These are phyloP conservation scores for Genyomyrus donnyi DNA, from an alignment of 2,113 vertebrate genomes.

Conservation along the genomic window DNA sequence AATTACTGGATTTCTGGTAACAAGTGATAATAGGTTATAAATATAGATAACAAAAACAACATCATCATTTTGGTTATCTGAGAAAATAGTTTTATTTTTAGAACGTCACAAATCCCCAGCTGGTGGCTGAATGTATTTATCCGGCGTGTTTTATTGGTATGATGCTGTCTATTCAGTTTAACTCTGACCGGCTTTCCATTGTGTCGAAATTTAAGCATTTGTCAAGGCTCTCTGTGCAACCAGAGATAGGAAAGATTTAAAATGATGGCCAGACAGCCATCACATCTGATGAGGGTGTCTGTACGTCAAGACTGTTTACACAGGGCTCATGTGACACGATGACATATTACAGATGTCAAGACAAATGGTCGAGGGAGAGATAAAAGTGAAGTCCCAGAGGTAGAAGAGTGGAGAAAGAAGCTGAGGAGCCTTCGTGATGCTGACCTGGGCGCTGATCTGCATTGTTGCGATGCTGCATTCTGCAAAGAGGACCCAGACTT, in stretches of 20 bases:
- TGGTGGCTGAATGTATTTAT: background rate
- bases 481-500: constrained; percentile 40
- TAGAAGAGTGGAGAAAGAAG: constrained; percentile 26
- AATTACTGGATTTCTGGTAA: background rate
- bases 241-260: constrained; percentile 56
- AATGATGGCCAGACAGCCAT: constrained; percentile 53
- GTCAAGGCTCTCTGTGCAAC: constrained; percentile 59
- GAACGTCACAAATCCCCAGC: background rate
- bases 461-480: constrained; percentile 53
- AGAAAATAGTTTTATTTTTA: background rate
- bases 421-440: constrained; percentile 49
- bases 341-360: constrained; percentile 56
- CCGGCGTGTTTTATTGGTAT: background rate
- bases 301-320: constrained; percentile 57
- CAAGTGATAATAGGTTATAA: background rate
- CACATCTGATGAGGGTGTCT: constrained; percentile 48
- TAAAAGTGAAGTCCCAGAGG: constrained; percentile 52
- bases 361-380: constrained; percentile 50
- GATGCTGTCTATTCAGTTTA: constrained; percentile 36
- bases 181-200: constrained; percentile 37
- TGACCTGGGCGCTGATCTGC: constrained; percentile 45
- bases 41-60: background rate
- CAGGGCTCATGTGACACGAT: constrained; percentile 52
- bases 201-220: constrained; percentile 56
- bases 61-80: background rate